phyloP scores from a whole-genome alignment of 2,797 vertebrate genomes.

The Alcedo quadribrachys region DNA sequence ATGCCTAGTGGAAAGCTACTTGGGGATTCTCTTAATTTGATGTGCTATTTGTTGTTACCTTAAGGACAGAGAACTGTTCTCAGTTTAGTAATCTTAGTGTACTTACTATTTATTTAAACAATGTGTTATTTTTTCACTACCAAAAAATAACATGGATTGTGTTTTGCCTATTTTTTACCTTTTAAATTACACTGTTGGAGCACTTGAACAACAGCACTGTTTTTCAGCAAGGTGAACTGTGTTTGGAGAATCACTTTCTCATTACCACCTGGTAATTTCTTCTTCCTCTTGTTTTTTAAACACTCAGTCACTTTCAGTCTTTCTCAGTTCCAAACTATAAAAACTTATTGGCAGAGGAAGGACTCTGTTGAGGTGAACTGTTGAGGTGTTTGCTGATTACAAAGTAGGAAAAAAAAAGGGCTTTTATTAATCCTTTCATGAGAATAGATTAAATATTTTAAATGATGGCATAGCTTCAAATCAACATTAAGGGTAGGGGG shows the following conservation, averaged over 20 bases:
- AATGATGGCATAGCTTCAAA: constrained; percentile 29
- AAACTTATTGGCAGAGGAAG: constrained; percentile 1
- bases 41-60: background rate
- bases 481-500: background rate
- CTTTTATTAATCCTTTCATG: background rate
- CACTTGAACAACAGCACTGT: background rate
- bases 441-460: background rate
- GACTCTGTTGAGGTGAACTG: background rate
- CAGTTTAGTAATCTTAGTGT: background rate
- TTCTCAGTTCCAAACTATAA: background rate
- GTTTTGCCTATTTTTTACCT: background rate
- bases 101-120: background rate
- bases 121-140: background rate
- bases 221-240: background rate
- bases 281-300: background rate
- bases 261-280: background rate
- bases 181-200: background rate
- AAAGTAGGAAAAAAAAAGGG: background rate
- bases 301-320: background rate
- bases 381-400: constrained; percentile 15
- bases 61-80: background rate
- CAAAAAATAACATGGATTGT: background rate
- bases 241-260: background rate
- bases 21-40: background rate
- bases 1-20: background rate